These are phyloP conservation scores for Limnothrissa miodon DNA, from an alignment of 2,113 vertebrate species.

Conservation along the genomic window DNA sequence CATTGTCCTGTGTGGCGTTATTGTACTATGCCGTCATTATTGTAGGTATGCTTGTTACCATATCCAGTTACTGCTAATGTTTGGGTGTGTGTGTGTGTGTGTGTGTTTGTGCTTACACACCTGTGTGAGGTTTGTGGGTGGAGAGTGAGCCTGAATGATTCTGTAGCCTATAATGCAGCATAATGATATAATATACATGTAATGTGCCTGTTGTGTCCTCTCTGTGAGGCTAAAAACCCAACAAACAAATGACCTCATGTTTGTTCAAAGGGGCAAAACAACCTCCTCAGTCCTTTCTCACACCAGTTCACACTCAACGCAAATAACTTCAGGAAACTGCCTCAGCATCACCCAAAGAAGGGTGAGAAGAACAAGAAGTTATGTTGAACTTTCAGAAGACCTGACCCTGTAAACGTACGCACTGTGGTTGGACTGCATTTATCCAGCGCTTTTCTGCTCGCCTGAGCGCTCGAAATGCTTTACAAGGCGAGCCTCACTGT, in stretches of 20 bases:
- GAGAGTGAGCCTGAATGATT: neutral
- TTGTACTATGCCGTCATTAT: neutral
- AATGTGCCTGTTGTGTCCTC: neutral
- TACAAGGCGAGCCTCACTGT: too few relatives aligned
- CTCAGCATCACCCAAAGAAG: neutral
- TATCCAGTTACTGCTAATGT: too few relatives aligned
- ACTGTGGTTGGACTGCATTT: too few relatives aligned
- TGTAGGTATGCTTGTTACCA: too few relatives aligned
- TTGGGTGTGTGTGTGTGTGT: neutral
- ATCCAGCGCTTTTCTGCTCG: too few relatives aligned
- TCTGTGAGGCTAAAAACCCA: neutral
- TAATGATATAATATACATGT: too few relatives aligned
- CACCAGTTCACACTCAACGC: neutral
- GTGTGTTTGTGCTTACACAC: neutral
- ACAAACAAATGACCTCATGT: slow-evolving; percentile 9
- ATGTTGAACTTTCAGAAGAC: too few relatives aligned
- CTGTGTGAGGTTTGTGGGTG: neutral
- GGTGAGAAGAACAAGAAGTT: neutral
- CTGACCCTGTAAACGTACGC: too few relatives aligned
- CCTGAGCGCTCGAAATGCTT: too few relatives aligned
- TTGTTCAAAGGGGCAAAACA: neutral
- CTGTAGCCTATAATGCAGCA: too few relatives aligned
- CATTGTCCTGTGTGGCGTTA: neutral
- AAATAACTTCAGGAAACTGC: neutral
- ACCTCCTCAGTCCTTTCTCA: neutral